These are phyloP conservation scores for Hyposoter dolosus DNA, from an alignment of 2,888 invertebrate genomes.

Conservation along the genomic window DNA sequence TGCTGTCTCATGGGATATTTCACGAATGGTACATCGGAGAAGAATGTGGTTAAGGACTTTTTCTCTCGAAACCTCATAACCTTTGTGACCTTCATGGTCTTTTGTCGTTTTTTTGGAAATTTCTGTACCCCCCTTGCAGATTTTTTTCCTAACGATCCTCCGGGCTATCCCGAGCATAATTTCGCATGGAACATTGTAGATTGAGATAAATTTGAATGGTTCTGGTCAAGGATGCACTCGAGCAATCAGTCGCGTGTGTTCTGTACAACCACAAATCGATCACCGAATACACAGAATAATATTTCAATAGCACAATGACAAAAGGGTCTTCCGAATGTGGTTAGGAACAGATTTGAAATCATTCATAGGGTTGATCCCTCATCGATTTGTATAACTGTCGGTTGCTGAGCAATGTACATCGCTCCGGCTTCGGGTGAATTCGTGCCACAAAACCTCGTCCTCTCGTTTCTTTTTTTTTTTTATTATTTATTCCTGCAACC, in stretches of 20 bases:
- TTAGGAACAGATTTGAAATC: not conserved
- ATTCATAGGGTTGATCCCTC: not conserved
- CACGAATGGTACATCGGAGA: too few species aligned
- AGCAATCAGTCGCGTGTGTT: conserved; percentile 11
- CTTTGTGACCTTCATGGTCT: not conserved
- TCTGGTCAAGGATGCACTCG: not conserved
- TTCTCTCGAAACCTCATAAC: not conserved
- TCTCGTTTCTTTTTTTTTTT: not conserved
- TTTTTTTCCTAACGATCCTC: not conserved
- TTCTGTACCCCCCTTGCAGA: not conserved
- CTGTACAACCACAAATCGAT: conserved; percentile 46
- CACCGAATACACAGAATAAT: not conserved
- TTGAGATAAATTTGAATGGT: not conserved
- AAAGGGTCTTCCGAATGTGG: conserved; percentile 1
- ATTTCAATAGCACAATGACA: conserved; percentile 1
- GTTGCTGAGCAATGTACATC: conserved; percentile 12
- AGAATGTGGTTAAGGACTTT: too few species aligned
- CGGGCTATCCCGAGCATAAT: not conserved
- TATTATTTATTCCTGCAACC: not conserved
- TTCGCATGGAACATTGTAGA: not conserved
- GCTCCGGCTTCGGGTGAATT: not conserved
- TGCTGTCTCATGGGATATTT: not conserved
- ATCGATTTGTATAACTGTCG: conserved; percentile 38
- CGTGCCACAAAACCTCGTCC: not conserved
- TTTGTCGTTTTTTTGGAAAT: not conserved